Conservation (phyloP, 2,113 vertebrate species). For the Periophthalmodon schlosseri region DNA sequence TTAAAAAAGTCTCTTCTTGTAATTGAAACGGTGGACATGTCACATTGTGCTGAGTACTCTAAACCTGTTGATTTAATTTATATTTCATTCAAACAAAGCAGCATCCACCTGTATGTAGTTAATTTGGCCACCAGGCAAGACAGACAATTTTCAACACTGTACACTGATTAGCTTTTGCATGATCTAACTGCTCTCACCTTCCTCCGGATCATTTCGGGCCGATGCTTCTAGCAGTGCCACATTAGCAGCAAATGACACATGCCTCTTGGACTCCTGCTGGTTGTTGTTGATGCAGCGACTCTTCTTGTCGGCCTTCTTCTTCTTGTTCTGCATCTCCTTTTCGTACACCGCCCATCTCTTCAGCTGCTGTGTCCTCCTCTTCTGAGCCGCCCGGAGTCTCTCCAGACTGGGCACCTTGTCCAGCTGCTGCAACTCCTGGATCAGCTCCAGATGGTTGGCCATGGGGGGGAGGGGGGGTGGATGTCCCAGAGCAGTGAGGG, state of each 20-base stretch:
- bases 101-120: too few relatives aligned
- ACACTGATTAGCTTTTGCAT: background rate
- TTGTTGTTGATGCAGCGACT: slow-evolving; percentile 57
- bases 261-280: slow-evolving; percentile 70
- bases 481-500: slow-evolving; percentile 8
- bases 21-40: background rate
- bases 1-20: background rate
- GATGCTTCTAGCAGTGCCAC: slow-evolving; percentile 93
- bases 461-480: slow-evolving; percentile 65
- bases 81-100: too few relatives aligned
- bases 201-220: slow-evolving; percentile 89
- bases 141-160: background rate
- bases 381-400: slow-evolving; percentile 91
- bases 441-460: slow-evolving; percentile 93
- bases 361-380: slow-evolving; percentile 92
- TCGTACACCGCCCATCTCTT: slow-evolving; percentile 96
- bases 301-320: slow-evolving; percentile 88
- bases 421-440: slow-evolving; percentile 94
- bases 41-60: too few relatives aligned
- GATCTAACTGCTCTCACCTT: slow-evolving; percentile 80
- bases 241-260: slow-evolving; percentile 90
- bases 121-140: background rate
- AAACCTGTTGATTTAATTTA: too few relatives aligned
- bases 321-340: slow-evolving; percentile 94
- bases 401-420: slow-evolving; percentile 95